Conservation (phyloP, 2,888 invertebrate genomes). For the Tetragnatha montana region DNA sequence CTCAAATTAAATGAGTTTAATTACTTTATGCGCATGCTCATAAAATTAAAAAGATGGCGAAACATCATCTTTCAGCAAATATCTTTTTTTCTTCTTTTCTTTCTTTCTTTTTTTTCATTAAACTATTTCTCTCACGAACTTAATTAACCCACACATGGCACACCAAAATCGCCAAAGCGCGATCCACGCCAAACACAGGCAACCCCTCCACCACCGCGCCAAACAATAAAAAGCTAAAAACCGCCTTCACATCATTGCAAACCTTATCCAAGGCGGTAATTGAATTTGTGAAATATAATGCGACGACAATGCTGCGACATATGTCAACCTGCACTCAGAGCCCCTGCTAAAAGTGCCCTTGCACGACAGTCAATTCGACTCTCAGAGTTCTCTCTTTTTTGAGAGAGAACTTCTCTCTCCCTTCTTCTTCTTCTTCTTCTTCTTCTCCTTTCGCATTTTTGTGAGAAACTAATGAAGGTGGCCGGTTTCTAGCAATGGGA, state of each 20-base stretch:
- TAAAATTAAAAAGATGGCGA: too few species aligned
- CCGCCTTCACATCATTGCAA: constrained; percentile 16
- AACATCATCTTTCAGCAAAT: too few species aligned
- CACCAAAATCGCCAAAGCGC: neutral
- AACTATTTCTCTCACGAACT: too few species aligned
- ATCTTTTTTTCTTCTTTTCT: too few species aligned
- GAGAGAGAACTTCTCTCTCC: constrained; percentile 17
- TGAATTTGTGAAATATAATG: constrained; percentile 69
- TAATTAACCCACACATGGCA: neutral
- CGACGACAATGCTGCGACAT: constrained; percentile 64
- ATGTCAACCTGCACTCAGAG: constrained; percentile 62
- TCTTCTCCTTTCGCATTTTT: constrained; percentile 42
- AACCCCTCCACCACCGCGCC: neutral
- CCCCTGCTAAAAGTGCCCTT: neutral
- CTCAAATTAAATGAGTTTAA: too few species aligned
- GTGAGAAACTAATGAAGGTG: constrained; percentile 53
- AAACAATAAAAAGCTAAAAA: constrained; percentile 27
- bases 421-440: constrained; percentile 1
- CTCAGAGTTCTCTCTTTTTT: constrained; percentile 19
- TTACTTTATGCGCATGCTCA: too few species aligned
- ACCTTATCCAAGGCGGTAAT: constrained; percentile 44
- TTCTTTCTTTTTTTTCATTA: too few species aligned
- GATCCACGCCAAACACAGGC: constrained; percentile 5
- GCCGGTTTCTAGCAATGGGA: constrained; percentile 44
- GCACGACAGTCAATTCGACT: constrained; percentile 41